Evolutionary conservation across 2,888 invertebrate genomes (phyloP).

Genomic region (Plemyria rubiginata): DNA sequence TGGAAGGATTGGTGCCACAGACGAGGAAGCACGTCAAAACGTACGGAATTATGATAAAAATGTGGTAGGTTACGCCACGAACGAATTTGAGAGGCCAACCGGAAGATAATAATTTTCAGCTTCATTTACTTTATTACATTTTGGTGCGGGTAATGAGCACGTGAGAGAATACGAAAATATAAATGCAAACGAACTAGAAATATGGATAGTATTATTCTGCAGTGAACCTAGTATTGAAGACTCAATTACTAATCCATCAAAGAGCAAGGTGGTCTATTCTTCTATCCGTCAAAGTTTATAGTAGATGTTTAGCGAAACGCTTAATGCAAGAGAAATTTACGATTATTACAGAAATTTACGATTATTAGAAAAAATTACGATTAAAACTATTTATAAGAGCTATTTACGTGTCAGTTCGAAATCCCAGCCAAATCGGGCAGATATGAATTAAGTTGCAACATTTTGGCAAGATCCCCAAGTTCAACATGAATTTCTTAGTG

Average conservation of each 20-base stretch:
- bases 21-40: slow-evolving; percentile 26
- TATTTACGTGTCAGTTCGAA: background rate
- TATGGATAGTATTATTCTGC: background rate
- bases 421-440: background rate
- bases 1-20: background rate
- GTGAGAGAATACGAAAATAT: slow-evolving; percentile 32
- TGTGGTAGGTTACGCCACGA: slow-evolving; percentile 49
- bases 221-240: too few species aligned
- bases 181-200: background rate
- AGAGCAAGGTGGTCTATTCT: too few species aligned
- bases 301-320: too few species aligned
- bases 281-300: too few species aligned
- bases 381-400: too few species aligned
- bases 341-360: too few species aligned
- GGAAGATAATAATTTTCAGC: slow-evolving; percentile 63
- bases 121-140: slow-evolving; percentile 70
- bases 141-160: slow-evolving; percentile 54
- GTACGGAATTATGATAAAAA: slow-evolving; percentile 50
- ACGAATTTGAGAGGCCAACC: slow-evolving; percentile 51
- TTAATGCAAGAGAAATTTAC: too few species aligned
- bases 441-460: slow-evolving; percentile 30
- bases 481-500: slow-evolving; percentile 39
- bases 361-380: too few species aligned
- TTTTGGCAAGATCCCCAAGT: slow-evolving; percentile 37
- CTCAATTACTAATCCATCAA: too few species aligned